phyloP scores from a whole-genome alignment of 2,888 invertebrate genomes.

The Dolichomitus sp. region DNA sequence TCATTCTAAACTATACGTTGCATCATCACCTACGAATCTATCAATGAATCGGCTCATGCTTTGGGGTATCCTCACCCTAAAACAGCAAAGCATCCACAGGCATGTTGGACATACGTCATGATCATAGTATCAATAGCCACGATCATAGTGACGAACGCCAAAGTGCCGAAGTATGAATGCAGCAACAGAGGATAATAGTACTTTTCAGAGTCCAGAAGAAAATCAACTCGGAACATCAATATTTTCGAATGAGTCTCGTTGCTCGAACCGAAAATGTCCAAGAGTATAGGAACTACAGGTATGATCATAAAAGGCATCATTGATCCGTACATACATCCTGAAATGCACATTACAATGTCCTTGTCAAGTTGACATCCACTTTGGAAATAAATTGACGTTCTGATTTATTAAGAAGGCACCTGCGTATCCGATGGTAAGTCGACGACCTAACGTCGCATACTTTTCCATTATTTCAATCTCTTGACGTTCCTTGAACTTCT shows the following conservation, averaged over 20 bases:
- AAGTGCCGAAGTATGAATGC: constrained; percentile 70
- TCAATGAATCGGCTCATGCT: neutral
- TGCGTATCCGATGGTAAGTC: constrained; percentile 62
- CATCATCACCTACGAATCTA: neutral
- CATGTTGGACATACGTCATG: constrained; percentile 71
- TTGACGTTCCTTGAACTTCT: constrained; percentile 44
- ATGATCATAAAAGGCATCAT: constrained; percentile 68
- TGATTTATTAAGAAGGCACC: constrained; percentile 49
- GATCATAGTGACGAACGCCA: constrained; percentile 66
- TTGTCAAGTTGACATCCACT: neutral
- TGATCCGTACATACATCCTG: constrained; percentile 69
- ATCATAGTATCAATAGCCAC: constrained; percentile 70
- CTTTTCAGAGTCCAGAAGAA: constrained; percentile 69
- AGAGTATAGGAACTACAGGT: constrained; percentile 63
- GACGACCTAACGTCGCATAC: constrained; percentile 62
- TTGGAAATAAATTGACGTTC: neutral
- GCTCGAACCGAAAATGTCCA: constrained; percentile 54
- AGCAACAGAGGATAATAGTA: constrained; percentile 70
- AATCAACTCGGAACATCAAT: constrained; percentile 72
- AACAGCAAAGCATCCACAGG: constrained; percentile 69
- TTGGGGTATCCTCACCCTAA: constrained; percentile 67
- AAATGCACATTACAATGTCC: neutral
- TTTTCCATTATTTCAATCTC: constrained; percentile 67
- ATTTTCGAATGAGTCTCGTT: constrained; percentile 63
- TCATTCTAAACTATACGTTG: neutral